phyloP scores from a whole-genome alignment of 1,140 invertebrate genomes.

The Heliconius eleuchia region DNA sequence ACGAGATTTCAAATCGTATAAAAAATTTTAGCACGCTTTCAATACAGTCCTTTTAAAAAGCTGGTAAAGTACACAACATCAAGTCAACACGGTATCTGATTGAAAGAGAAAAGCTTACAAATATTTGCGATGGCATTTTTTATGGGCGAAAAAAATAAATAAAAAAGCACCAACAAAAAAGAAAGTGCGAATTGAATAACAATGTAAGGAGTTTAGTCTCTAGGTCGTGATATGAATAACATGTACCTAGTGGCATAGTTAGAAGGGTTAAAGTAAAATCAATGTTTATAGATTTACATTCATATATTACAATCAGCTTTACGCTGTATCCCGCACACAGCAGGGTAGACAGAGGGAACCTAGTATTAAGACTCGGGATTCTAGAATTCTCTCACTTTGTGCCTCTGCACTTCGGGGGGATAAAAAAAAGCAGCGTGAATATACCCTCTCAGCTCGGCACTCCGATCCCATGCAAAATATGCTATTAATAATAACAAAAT shows the following conservation, averaged over 20 bases:
- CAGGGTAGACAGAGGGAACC: too few species aligned
- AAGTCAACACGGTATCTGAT: background rate
- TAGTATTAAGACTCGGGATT: too few species aligned
- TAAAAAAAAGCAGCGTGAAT: too few species aligned
- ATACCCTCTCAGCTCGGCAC: too few species aligned
- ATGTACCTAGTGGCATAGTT: background rate
- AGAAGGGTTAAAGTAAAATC: background rate
- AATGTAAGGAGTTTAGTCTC: conserved; percentile 5
- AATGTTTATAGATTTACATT: background rate
- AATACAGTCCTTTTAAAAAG: background rate
- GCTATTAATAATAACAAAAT: too few species aligned
- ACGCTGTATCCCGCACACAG: too few species aligned
- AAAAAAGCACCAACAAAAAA: background rate
- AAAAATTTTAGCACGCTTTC: background rate
- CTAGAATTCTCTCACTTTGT: too few species aligned
- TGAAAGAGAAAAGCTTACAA: conserved; percentile 10
- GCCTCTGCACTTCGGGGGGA: too few species aligned
- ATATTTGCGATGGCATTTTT: conserved; percentile 5
- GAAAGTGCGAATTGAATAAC: background rate
- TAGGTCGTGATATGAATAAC: background rate
- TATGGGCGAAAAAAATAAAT: conserved; percentile 12
- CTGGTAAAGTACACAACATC: background rate
- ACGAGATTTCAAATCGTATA: too few species aligned
- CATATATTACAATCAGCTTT: too few species aligned
- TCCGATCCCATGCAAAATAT: too few species aligned